Base-by-base conservation (phyloP, 2,113 vertebrate genomes). In the Muntiacus reevesi region DNA sequence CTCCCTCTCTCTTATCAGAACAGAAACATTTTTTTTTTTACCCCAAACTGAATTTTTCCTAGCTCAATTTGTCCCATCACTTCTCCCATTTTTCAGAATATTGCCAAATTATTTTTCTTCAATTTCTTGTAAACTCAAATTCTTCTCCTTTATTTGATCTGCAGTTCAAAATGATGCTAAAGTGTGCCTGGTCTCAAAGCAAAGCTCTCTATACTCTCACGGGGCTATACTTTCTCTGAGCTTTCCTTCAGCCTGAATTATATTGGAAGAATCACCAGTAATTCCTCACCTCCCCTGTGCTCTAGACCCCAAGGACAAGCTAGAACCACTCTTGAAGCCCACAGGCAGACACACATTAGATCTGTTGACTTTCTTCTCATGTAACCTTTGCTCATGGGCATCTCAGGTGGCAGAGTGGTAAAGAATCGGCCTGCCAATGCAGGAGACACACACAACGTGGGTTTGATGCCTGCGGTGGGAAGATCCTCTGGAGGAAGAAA, bases 391-490 rank as follows among this genome's bases (percentile, higher is more conserved):
- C 57, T n/a, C 40, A 89, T 9, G 71, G 71, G 36, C 36, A 43
- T 76, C 71, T 43, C 71, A 76, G 71, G 36, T 27, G 40, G 40
- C 40, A 27, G 36, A 43, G 11, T 43, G 40, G 23, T 43, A 76
- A 76, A 76, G 36, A 76, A 43, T 15, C 40, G 7, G 23, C 71
- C 23, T 43, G 40, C 40, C 40, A 27, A 4, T 14, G 40, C 36
- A 76, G 71, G 71, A 76, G 10, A 74, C 67, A 23, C 67, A 40
- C n/a, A 21, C 23, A 76, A 27, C 0, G 3, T 76, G 71, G 23
- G 23, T 15, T 76, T 27, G 19, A 76, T 76, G 11, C 71, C 71
- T 76, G 5, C 0, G 0, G 21, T 0, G 1, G 23, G 23, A 76
- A 27, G 71, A 43, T 43, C 40, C 23, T 27, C 2, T 76, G 71